phyloP scores from a whole-genome alignment of 2,797 vertebrate species.

The Tarsius wallacei region DNA sequence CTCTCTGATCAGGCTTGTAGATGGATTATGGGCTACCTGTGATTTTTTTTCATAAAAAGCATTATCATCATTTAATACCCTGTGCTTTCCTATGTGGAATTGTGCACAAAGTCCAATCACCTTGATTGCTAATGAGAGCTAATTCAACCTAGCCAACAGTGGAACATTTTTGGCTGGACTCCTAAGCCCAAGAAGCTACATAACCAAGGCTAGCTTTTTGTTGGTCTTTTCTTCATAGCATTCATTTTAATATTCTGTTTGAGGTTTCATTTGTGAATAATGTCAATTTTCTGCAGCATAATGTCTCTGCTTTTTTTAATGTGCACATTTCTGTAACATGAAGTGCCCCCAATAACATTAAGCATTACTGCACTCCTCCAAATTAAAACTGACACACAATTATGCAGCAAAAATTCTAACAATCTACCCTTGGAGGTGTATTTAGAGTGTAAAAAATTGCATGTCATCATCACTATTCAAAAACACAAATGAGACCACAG shows the following conservation, averaged over 20 bases:
- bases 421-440: not conserved
- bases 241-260: conserved; percentile 27
- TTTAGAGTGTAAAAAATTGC: not conserved
- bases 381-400: not conserved
- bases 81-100: not conserved
- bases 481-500: conserved; percentile 20
- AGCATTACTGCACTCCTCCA: not conserved
- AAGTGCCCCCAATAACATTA: not conserved
- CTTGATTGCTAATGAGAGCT: conserved; percentile 58
- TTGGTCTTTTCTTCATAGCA: conserved; percentile 3
- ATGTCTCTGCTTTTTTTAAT: not conserved
- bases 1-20: not conserved
- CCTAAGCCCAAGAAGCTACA: not conserved
- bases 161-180: conserved; percentile 8
- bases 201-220: not conserved
- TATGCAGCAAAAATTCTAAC: conserved; percentile 39
- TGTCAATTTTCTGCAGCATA: not conserved
- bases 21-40: not conserved
- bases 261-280: conserved; percentile 29
- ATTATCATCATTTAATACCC: not conserved
- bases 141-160: conserved; percentile 34
- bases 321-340: not conserved
- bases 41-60: not conserved
- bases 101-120: not conserved
- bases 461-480: conserved; percentile 24